A percentile compares a stretch with the other conserved stretches of the same genome.
phyloP scores from a whole-genome alignment of 2,113 vertebrate species.

The Hydropotes inermis region DNA sequence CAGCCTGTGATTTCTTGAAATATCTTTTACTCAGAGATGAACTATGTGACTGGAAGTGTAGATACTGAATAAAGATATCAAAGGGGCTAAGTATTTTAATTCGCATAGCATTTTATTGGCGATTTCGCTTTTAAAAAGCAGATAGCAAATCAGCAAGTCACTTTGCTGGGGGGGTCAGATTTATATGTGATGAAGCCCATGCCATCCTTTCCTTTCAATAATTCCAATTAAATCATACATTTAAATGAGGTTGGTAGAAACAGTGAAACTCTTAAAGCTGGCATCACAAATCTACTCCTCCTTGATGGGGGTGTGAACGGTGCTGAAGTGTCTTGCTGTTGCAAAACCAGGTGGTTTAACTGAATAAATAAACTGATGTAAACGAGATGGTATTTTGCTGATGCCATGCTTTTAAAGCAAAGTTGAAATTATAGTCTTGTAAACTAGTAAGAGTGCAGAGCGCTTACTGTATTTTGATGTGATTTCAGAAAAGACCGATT shows the following conservation, averaged over 20 bases:
- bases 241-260: background rate
- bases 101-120: background rate
- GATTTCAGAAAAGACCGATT: background rate
- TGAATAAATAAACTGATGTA: constrained; percentile 44
- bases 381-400: background rate
- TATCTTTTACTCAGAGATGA: background rate
- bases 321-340: background rate
- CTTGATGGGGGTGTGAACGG: background rate
- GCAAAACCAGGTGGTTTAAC: constrained; percentile 39
- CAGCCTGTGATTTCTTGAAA: background rate
- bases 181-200: background rate
- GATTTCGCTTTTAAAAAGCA: constrained; percentile 14
- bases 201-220: background rate
- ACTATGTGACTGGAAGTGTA: background rate
- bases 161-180: background rate
- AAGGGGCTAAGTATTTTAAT: background rate
- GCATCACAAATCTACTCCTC: background rate
- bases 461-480: background rate
- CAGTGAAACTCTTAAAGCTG: background rate
- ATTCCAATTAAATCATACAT: background rate
- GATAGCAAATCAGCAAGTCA: background rate
- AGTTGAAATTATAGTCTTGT: background rate
- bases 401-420: background rate
- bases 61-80: background rate
- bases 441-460: background rate